A percentile compares a stretch with the other conserved stretches of the same genome.
These are phyloP conservation scores for Rhinatrema bivittatum DNA, from an alignment of 2,797 vertebrate species.

Conservation along the genomic window DNA sequence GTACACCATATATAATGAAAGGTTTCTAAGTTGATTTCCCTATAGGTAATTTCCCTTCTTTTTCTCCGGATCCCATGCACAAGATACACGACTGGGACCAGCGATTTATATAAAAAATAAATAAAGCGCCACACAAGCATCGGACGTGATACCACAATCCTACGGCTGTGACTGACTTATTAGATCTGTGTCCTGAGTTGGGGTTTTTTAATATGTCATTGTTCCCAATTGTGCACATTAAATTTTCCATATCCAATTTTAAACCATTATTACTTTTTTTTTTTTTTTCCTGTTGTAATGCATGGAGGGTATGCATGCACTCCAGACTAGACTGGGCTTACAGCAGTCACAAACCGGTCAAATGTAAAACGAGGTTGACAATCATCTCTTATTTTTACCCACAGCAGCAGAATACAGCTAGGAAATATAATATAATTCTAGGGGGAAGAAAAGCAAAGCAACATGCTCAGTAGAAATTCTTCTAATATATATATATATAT, in stretches of 20 bases:
- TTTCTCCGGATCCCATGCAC: constrained; percentile 61
- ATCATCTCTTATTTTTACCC: no score
- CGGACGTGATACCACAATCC: constrained; percentile 54
- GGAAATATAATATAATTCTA: constrained; percentile 8
- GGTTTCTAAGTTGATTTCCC: constrained; percentile 66
- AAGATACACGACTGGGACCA: constrained; percentile 58
- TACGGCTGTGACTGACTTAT: constrained; percentile 65
- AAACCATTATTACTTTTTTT: constrained; percentile 55
- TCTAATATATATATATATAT: no score
- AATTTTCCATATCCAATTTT: constrained; percentile 64
- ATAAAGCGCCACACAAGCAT: constrained; percentile 56
- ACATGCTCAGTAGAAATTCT: constrained; percentile 16
- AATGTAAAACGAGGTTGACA: no score
- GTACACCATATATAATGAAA: constrained; percentile 68
- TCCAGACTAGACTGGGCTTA: no score
- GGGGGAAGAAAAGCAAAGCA: constrained; percentile 17
- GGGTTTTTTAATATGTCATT: constrained; percentile 67
- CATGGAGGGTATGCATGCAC: constrained; percentile 17
- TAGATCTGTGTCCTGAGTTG: constrained; percentile 63
- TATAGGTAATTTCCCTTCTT: constrained; percentile 66
- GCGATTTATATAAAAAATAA: constrained; percentile 67
- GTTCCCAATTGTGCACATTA: constrained; percentile 61
- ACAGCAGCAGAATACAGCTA: no score
- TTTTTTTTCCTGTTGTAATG: constrained; percentile 50
- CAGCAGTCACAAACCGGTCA: no score